Evolutionary conservation across 2,113 vertebrate genomes (phyloP).

Genomic region (Trichechus manatus): DNA sequence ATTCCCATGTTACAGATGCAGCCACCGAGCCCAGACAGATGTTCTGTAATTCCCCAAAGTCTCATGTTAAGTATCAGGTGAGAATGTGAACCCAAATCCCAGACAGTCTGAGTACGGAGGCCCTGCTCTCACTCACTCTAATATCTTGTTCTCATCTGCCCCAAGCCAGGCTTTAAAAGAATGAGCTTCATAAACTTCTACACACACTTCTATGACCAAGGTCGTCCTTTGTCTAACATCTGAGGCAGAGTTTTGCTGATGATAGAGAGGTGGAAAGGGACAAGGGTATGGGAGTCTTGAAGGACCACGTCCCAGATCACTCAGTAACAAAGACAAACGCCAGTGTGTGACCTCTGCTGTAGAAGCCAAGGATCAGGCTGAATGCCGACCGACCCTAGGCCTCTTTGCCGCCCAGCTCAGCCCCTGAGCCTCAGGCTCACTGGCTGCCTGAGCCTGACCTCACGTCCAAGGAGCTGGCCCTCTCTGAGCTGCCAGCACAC

Average conservation of each 20-base stretch:
- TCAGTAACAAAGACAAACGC: rapidly evolving
- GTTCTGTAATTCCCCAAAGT: neutral
- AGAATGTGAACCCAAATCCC: neutral
- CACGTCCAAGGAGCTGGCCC: neutral
- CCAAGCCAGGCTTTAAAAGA: neutral
- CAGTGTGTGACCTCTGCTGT: neutral
- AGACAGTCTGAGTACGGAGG: slow-evolving; percentile 17
- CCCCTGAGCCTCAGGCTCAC: neutral
- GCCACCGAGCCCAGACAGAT: rapidly evolving
- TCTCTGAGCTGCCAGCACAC: neutral
- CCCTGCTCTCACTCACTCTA: neutral
- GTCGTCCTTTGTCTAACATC: neutral
- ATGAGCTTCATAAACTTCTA: neutral
- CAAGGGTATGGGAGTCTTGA: neutral
- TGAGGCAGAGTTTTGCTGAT: neutral
- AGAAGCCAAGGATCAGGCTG: neutral
- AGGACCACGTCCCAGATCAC: neutral
- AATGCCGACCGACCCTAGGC: neutral
- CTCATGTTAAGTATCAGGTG: neutral
- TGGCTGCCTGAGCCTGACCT: neutral
- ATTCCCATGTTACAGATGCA: rapidly evolving
- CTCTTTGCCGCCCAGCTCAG: neutral
- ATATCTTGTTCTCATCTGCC: neutral
- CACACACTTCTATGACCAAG: rapidly evolving
- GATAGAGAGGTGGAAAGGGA: neutral